Percentiles rank a stretch among this genome's conserved stretches.
Conservation (phyloP, 2,113 vertebrate genomes). For the Hirundichthys speculiger region DNA sequence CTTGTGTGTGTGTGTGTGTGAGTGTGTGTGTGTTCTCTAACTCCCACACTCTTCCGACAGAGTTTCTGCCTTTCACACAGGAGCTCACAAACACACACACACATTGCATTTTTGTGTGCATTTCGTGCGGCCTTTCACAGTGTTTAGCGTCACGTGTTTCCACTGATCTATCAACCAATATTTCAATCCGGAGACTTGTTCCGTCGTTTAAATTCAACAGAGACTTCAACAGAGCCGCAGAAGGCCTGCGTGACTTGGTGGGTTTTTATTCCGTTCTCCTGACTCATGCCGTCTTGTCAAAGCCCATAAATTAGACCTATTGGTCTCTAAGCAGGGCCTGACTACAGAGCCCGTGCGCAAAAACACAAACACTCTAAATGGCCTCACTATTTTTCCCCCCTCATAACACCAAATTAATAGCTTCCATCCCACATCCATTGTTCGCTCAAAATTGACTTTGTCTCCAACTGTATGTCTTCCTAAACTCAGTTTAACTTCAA, state of each 20-base stretch:
- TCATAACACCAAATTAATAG: no score
- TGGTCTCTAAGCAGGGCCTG: no score
- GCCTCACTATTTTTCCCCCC: no score
- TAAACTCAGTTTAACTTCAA: no score
- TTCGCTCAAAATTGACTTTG: no score
- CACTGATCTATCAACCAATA: no score
- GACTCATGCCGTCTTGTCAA: conserved; percentile 4
- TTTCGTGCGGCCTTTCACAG: neutral
- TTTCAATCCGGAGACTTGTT: no score
- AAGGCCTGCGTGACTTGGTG: neutral
- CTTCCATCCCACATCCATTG: no score
- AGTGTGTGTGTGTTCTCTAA: neutral
- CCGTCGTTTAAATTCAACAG: no score
- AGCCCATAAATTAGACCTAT: neutral
- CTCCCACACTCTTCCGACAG: neutral
- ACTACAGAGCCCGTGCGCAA: no score
- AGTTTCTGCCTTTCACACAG: neutral
- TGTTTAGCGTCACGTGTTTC: neutral
- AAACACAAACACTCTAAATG: no score
- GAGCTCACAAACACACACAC: neutral
- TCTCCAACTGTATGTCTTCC: no score
- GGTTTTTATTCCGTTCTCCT: neutral
- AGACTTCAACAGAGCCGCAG: neutral
- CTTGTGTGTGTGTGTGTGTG: neutral
- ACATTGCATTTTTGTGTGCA: neutral